Evolutionary conservation across 2,113 vertebrate genomes (phyloP), one percentile per base, ranked within the genome.

Genomic region (Epinephelus lanceolatus): DNA sequence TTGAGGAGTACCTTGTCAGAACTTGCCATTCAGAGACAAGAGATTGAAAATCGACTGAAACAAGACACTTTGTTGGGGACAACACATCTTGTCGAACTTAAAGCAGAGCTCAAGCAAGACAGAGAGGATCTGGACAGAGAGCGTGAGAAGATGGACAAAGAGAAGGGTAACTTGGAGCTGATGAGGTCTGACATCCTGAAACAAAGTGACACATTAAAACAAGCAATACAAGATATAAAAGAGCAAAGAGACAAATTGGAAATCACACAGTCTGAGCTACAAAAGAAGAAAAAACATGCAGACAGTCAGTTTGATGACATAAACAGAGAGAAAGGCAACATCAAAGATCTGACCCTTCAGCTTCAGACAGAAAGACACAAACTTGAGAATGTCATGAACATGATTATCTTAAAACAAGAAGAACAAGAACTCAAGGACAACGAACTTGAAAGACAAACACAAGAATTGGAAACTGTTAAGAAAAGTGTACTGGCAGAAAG

Each of bases 301-400:
- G 27, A 76, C 6, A 51, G 33, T 1, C 19, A 79, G 4, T 59
- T 75, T 33, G 19, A 42, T 4, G 52, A 84, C 1, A 65, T 78
- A 60, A 77, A 68, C 5, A 75, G 2, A 65, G 37, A 42, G 37
- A 65, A n/a, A 65, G 42, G 1, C 19, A 65, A n/a, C 19, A 65
- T 65, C n/a, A 21, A 72, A 63, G 30, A 55, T 6, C 2, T 83
- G 8, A 76, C 21, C 5, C 2, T 63, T 8, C 47, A 66, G 33
- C 37, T 83, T 8, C 19, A 68, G 59, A 62, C 33, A 13, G 37
- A 78, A 4, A 33, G 25, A 79, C 11, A 81, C 30, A 59, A 78
- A 15, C 12, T 88, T n/a, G n/a, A 63, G 3, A 65, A 69, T 11
- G 4, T 42, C 0, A n/a, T 55, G 10, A 68, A 37, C 0, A 60